Percentiles rank a stretch among this genome's conserved stretches.
Evolutionary conservation across 2,888 invertebrate genomes (phyloP).

Genomic region (Melinaea marsaeus): DNA sequence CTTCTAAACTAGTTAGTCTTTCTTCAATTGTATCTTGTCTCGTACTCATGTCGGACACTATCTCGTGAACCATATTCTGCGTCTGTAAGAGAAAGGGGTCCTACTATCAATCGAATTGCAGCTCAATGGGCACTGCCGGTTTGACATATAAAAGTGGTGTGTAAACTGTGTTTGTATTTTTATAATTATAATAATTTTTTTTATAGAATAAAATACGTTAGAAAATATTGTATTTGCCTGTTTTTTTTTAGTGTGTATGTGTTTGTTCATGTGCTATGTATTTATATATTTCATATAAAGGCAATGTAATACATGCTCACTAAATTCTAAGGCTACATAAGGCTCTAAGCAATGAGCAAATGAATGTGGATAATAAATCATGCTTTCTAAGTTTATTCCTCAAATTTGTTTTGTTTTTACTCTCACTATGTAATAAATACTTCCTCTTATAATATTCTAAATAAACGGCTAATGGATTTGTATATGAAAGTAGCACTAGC

Average conservation of each 20-base stretch:
- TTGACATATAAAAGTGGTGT: slow-evolving; percentile 41
- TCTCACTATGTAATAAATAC: no score
- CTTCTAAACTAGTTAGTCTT: slow-evolving; percentile 94
- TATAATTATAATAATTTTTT: neutral
- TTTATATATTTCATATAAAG: neutral
- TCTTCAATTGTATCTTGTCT: slow-evolving; percentile 96
- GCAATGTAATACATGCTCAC: slow-evolving; percentile 19
- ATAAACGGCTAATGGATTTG: slow-evolving; percentile 53
- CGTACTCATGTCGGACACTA: slow-evolving; percentile 97
- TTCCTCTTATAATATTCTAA: no score
- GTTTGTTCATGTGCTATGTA: slow-evolving; percentile 9
- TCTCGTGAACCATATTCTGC: slow-evolving; percentile 98
- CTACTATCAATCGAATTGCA: slow-evolving; percentile 76
- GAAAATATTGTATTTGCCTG: neutral
- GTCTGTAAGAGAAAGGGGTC: slow-evolving; percentile 86
- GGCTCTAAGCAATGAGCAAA: slow-evolving; percentile 38
- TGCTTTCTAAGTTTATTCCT: slow-evolving; percentile 17
- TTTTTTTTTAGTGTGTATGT: neutral
- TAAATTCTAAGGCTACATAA: slow-evolving; percentile 17
- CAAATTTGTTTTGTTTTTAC: neutral
- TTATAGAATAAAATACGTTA: no score
- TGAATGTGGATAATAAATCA: slow-evolving; percentile 30
- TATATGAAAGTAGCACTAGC: slow-evolving; percentile 66
- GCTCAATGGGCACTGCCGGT: slow-evolving; percentile 61
- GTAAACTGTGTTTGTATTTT: slow-evolving; percentile 26